Evolutionary conservation across 2,113 vertebrate genomes (phyloP).

Genomic region (Eulemur rufifrons): DNA sequence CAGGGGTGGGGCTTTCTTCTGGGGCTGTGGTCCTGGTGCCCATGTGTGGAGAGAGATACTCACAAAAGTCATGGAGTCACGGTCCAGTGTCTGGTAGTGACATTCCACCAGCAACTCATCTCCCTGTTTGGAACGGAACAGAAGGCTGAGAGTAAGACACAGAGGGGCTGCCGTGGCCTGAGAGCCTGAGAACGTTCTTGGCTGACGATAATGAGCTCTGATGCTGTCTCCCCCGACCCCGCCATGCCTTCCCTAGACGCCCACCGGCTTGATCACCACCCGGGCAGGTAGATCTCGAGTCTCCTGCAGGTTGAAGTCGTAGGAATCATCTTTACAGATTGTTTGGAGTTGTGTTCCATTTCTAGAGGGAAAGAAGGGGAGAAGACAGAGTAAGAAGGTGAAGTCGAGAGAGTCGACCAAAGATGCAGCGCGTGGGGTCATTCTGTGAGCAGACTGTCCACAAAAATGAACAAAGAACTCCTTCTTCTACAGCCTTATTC

Average conservation of each 20-base stretch:
- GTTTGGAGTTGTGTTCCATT: slow-evolving; percentile 84
- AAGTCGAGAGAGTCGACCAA: accelerated
- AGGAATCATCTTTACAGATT: slow-evolving; percentile 86
- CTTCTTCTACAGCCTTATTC: neutral
- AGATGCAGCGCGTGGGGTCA: neutral
- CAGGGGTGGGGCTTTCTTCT: neutral
- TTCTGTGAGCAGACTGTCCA: neutral
- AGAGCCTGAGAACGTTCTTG: neutral
- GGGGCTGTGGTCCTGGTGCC: neutral
- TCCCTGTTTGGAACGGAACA: slow-evolving; percentile 69
- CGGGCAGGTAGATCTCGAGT: slow-evolving; percentile 75
- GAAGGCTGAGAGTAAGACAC: neutral
- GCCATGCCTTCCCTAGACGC: neutral
- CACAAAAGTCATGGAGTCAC: slow-evolving; percentile 75
- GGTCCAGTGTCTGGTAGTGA: slow-evolving; percentile 74
- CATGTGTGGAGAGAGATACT: slow-evolving; percentile 44
- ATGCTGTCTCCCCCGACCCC: accelerated
- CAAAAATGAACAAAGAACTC: neutral
- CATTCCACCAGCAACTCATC: slow-evolving; percentile 81
- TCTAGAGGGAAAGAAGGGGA: slow-evolving; percentile 69
- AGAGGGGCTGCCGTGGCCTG: neutral
- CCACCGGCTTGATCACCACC: slow-evolving; percentile 79
- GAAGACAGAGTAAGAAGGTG: neutral
- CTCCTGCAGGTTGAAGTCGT: slow-evolving; percentile 88
- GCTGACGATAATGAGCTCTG: neutral